phyloP scores from a whole-genome alignment of 2,888 invertebrate species.

The Tubiluchus corallicola region DNA sequence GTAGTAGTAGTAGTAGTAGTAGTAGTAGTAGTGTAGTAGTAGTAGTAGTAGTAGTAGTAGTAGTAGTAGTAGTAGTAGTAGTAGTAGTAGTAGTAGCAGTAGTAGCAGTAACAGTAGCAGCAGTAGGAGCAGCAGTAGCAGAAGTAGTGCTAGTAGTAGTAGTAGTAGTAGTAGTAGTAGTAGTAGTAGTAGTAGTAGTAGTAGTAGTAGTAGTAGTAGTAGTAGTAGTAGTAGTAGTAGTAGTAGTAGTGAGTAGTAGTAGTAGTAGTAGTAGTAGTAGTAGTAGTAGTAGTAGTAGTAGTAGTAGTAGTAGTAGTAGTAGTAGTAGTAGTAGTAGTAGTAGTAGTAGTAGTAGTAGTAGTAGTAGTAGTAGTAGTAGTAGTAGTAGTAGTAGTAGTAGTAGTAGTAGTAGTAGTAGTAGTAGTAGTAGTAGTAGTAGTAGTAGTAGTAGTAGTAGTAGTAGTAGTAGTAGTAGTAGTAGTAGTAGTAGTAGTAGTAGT shows the following conservation, averaged over 20 bases:
- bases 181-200: neutral
- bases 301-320: slow-evolving; percentile 7
- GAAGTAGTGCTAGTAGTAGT: neutral
- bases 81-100: slow-evolving; percentile 5
- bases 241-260: too few species aligned
- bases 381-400: neutral
- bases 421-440: slow-evolving; percentile 7
- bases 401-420: slow-evolving; percentile 6
- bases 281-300: slow-evolving; percentile 6
- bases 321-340: slow-evolving; percentile 5
- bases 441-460: slow-evolving; percentile 5
- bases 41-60: slow-evolving; percentile 4
- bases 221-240: neutral
- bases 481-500: slow-evolving; percentile 7
- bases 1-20: too few species aligned
- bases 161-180: neutral
- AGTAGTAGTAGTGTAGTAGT: too few species aligned
- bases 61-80: slow-evolving; percentile 5
- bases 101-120: neutral
- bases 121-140: too few species aligned
- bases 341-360: slow-evolving; percentile 6
- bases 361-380: slow-evolving; percentile 7
- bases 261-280: slow-evolving; percentile 6
- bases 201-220: neutral
- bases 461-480: slow-evolving; percentile 6